A percentile compares a stretch with the other conserved stretches of the same genome.
These are phyloP conservation scores for Pemphredon lugubris DNA, from an alignment of 2,888 invertebrate species.

Conservation along the genomic window DNA sequence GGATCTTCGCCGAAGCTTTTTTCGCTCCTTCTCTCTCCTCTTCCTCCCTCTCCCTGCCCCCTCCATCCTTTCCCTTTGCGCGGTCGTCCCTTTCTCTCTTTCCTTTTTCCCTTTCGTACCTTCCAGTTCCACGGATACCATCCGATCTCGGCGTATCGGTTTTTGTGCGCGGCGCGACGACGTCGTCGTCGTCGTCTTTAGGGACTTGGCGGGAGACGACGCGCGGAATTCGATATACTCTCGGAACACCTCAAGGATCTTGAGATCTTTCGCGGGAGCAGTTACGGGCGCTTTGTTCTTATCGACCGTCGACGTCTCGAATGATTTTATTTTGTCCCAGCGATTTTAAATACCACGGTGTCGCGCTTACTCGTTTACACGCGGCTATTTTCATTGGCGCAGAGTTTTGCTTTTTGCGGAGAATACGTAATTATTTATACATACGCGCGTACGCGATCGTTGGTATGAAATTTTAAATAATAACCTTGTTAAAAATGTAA, in stretches of 20 bases:
- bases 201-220: conserved; percentile 23
- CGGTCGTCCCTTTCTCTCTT: neutral
- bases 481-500: too few relatives aligned
- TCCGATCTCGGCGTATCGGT: conserved; percentile 41
- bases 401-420: too few relatives aligned
- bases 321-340: neutral
- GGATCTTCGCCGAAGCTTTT: conserved; percentile 80
- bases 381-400: neutral
- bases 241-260: conserved; percentile 30
- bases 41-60: conserved; percentile 40
- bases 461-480: too few relatives aligned
- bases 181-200: conserved; percentile 42
- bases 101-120: conserved; percentile 11
- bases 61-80: conserved; percentile 26
- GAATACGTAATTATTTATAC: too few relatives aligned
- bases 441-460: too few relatives aligned
- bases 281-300: conserved; percentile 15
- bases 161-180: conserved; percentile 55
- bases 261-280: conserved; percentile 28
- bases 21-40: conserved; percentile 52
- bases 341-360: neutral
- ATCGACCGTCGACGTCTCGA: neutral
- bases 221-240: conserved; percentile 52
- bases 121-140: conserved; percentile 48
- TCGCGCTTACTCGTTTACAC: neutral